A percentile compares a stretch with the other conserved stretches of the same genome.
phyloP scores from a whole-genome alignment of 2,797 vertebrate genomes.

The Vespertilio murinus region DNA sequence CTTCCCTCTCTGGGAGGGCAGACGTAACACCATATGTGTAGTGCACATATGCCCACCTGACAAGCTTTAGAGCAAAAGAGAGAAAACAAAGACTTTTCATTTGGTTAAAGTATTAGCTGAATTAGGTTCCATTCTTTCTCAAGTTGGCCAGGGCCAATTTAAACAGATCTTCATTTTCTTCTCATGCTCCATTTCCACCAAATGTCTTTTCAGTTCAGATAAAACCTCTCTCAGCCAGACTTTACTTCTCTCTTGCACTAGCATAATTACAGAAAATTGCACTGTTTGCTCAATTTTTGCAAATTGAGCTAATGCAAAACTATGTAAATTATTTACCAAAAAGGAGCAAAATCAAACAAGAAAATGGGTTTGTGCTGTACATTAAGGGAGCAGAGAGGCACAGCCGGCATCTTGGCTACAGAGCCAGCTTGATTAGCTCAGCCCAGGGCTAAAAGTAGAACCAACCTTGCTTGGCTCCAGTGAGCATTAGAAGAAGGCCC shows the following conservation, averaged over 20 bases:
- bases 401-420: conserved; percentile 33
- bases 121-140: conserved; percentile 53
- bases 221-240: conserved; percentile 65
- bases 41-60: neutral
- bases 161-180: conserved; percentile 77
- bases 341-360: conserved; percentile 75
- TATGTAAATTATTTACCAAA: conserved; percentile 79
- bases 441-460: neutral
- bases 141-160: conserved; percentile 67
- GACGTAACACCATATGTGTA: neutral
- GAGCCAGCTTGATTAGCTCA: conserved; percentile 9
- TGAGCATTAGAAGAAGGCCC: neutral
- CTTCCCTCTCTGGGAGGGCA: neutral
- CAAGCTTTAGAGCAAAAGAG: neutral
- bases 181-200: conserved; percentile 73
- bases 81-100: neutral
- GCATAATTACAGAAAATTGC: conserved; percentile 77
- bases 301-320: conserved; percentile 78
- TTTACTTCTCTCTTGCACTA: conserved; percentile 70
- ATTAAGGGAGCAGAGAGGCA: conserved; percentile 55
- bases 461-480: neutral
- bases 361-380: conserved; percentile 59
- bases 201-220: conserved; percentile 74
- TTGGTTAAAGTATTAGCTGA: neutral
- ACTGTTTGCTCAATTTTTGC: conserved; percentile 76